Percentiles rank a stretch among this genome's conserved stretches.
Evolutionary conservation across 2,888 invertebrate genomes (phyloP).

Genomic region (Camptogramma bilineatum): DNA sequence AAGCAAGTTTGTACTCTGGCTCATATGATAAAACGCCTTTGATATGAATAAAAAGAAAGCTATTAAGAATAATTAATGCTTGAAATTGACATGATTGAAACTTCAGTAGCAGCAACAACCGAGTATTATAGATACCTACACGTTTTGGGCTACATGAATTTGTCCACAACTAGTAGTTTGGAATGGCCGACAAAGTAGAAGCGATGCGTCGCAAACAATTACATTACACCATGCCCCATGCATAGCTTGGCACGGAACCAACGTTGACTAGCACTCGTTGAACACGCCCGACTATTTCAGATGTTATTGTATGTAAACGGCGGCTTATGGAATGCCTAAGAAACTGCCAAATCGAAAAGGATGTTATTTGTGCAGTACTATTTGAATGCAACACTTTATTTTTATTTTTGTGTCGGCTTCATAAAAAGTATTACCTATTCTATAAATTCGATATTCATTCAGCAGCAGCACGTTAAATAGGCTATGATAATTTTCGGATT

Average conservation of each 20-base stretch:
- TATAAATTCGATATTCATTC: no score
- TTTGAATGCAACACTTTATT: conserved; percentile 18
- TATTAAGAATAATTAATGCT: neutral
- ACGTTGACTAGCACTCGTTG: conserved; percentile 67
- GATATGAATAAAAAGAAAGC: no score
- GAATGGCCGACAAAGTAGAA: conserved; percentile 29
- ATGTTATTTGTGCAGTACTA: conserved; percentile 7
- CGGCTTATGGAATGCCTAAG: conserved; percentile 65
- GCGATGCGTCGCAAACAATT: conserved; percentile 63
- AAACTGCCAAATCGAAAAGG: conserved; percentile 55
- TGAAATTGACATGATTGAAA: neutral
- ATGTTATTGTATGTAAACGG: conserved; percentile 71
- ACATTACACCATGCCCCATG: conserved; percentile 64
- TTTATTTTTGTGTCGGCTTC: conserved; percentile 4
- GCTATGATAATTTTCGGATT: no score
- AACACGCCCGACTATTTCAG: conserved; percentile 69
- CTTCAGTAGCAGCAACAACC: neutral
- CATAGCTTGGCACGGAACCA: conserved; percentile 78
- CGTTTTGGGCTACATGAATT: conserved; percentile 7
- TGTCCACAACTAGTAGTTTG: conserved; percentile 29
- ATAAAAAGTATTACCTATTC: no score
- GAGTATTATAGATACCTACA: no score
- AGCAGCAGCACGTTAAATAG: no score
- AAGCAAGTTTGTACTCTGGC: neutral
- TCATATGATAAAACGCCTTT: no score